Conservation (phyloP, 2,797 vertebrate species). For the Rhabdophis nuchalis region DNA sequence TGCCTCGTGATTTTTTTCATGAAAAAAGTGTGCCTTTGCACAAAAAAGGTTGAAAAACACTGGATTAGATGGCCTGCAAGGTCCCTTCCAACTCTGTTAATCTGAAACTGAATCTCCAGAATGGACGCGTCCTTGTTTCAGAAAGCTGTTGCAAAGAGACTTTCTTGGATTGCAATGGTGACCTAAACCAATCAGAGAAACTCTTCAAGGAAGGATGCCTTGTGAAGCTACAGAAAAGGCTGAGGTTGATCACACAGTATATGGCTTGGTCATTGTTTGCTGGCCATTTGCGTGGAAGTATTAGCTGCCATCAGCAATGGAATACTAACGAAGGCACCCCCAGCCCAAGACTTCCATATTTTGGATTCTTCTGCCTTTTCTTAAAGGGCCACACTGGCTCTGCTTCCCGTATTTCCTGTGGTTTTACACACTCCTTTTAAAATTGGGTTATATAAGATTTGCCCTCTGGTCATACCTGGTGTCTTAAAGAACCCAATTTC, state of each 20-base stretch:
- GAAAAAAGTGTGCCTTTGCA: no score
- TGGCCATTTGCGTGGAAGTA: constrained; percentile 3
- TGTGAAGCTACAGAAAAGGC: constrained; percentile 19
- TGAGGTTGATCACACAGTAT: not conserved
- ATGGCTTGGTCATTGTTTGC: not conserved
- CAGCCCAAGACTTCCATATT: not conserved
- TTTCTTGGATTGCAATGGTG: constrained; percentile 5
- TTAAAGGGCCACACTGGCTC: not conserved
- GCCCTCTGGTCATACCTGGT: rapidly evolving
- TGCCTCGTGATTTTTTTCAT: no score
- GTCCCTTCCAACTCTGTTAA: no score
- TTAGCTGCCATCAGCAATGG: constrained; percentile 41
- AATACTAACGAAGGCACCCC: constrained; percentile 41
- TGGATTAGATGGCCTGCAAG: no score
- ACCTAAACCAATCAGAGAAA: not conserved
- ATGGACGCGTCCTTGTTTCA: not conserved
- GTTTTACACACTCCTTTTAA: not conserved
- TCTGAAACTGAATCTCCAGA: no score
- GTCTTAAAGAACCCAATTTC: not conserved
- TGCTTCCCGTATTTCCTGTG: not conserved
- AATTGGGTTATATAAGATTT: not conserved
- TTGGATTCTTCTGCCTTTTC: constrained; percentile 39
- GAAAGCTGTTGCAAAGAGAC: constrained; percentile 52
- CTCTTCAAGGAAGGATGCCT: constrained; percentile 52
- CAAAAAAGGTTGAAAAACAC: no score